Percentiles rank a stretch among this genome's conserved stretches.
Conservation (phyloP, 1,140 invertebrate genomes). For the Neelides sp. region DNA sequence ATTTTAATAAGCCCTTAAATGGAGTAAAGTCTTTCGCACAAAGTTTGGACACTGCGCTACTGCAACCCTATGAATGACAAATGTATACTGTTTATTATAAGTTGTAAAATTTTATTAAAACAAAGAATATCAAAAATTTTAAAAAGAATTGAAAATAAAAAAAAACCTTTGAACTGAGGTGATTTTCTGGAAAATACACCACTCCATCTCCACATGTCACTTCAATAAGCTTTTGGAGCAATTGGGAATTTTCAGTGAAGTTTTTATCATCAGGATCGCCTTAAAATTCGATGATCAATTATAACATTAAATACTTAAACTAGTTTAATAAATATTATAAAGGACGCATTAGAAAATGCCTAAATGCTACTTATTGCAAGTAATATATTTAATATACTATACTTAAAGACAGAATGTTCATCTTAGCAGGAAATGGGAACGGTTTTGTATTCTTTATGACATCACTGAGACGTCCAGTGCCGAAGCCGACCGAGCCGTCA, state of each 20-base stretch:
- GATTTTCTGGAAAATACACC: slow-evolving; percentile 48
- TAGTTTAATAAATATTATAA: slow-evolving; percentile 32
- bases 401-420: slow-evolving; percentile 57
- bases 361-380: no score
- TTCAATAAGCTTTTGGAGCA: slow-evolving; percentile 43
- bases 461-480: slow-evolving; percentile 45
- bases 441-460: slow-evolving; percentile 51
- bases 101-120: slow-evolving; percentile 1
- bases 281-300: no score
- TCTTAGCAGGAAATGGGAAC: slow-evolving; percentile 66
- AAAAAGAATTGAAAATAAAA: not conserved
- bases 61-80: slow-evolving; percentile 40
- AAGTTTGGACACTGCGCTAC: slow-evolving; percentile 54
- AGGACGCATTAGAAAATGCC: no score
- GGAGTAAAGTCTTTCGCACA: slow-evolving; percentile 64
- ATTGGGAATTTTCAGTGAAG: slow-evolving; percentile 33
- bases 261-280: slow-evolving; percentile 39
- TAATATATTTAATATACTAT: no score
- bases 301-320: not conserved
- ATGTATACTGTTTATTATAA: slow-evolving; percentile 7
- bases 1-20: slow-evolving; percentile 56
- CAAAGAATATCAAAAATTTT: not conserved
- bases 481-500: slow-evolving; percentile 61
- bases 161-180: slow-evolving; percentile 39
- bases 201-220: slow-evolving; percentile 51